Evolutionary conservation across 1,140 invertebrate genomes (phyloP), one percentile per base, ranked within the genome.

Genomic region (Pomacea maculata): DNA sequence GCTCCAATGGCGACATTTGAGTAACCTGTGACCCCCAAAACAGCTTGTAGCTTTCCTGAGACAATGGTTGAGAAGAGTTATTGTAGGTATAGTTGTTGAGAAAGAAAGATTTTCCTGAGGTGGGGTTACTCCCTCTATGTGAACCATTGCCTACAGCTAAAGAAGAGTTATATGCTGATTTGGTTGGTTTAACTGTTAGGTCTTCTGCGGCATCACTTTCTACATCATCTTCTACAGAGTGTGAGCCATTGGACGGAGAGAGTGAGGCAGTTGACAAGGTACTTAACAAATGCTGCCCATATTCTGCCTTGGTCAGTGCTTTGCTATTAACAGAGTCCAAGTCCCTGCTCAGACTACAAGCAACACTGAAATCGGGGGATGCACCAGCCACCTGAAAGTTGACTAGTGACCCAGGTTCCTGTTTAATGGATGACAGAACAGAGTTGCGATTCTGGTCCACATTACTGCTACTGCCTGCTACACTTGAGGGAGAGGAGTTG

Each of bases 401-500:
- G 1, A 61, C 57, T 1, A 61, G 57, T 61, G 11, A 17, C 19
- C 57, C 77, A 17, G 34, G 64, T 57, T 78, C 77, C 77, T 52
- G 34, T 52, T 78, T 78, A 54, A 57, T 21, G 34, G 67, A 21
- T 65, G 77, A 14, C 65, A 71, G 77, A n/a, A 78, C 77, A 12
- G 77, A 78, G 67, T 78, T 78, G 5, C 77, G 65, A 65, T 78
- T 78, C 21, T 70, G 77, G 73, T 80, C 72, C 61, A 75, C 63
- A n/a, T 54, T n/a, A 71, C 63, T 63, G 25, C 34, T 64, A n/a
- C 55, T 57, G 54, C 76, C 73, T 54, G 64, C 57, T 25, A 61
- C 54, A 29, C 52, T 75, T 4, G 55, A 19, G 34, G 84, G 78
- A 72, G 76, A 71, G 25, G 79, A 68, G 74, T 6, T 12, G 12